Base-by-base conservation (phyloP, 1,140 invertebrate genomes). In the Hylyphantes graminicola region DNA sequence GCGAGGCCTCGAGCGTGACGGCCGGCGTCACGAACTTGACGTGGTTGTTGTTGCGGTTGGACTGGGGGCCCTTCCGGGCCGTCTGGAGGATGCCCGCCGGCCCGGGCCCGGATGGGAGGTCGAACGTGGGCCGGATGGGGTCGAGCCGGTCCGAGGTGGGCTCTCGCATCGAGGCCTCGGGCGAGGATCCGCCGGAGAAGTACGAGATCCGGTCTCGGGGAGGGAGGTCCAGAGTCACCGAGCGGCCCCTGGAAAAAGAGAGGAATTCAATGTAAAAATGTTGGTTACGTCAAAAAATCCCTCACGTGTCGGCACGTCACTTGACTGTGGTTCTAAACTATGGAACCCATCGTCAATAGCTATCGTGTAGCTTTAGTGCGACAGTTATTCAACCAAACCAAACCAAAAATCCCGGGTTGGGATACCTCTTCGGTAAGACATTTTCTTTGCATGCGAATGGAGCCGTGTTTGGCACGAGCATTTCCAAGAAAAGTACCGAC, bases 181-280 rank as follows among this genome's bases (percentile, higher is more conserved):
- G 82, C 13, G 82, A 85, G 21, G 82, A 85, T 7, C 82, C 73
- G 2, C 73, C 82, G 5, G 82, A 77, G 15, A 85, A 85, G 54
- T 51, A 85, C 17, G 82, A 85, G 0, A 85, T 70, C 7, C 61
- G 67, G n/a, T 85, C 82, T 15, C 82, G 63, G 0, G 82, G 72
- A 13, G 82, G 82, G 8, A 85, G 17, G 17, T 85, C 82, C 21
- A 85, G 48, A 1, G 73, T 85, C 19, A 85, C 82, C 7, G 82
- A 85, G 13, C 73, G 73, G 0, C 68, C 21, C 53, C 82, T 85
- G 65, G n/a, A 85, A 85, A 10, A 67, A 70, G 9, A 70, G 15
- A n/a, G n/a, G n/a, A 35, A 35, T 35, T 5, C 35, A 35, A 35
- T 35, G 35, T 5, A 35, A 35, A 35, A 35, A 35, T 35, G 35